Conservation (phyloP, 2,797 vertebrate species). For the Momotus momota region DNA sequence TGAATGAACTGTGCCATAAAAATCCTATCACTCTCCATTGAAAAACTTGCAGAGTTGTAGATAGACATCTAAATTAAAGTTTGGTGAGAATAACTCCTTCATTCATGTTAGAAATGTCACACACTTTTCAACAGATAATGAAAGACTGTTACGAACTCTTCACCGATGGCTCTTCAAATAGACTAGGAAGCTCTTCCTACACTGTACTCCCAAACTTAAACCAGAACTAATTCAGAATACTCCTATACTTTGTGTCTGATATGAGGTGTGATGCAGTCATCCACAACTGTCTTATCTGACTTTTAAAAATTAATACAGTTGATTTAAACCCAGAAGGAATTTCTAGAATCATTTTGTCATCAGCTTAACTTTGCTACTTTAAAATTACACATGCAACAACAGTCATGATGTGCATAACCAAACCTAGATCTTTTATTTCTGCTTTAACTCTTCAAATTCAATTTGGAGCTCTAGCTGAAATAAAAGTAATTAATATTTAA, state of each 20-base stretch:
- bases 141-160: neutral
- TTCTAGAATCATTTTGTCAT: neutral
- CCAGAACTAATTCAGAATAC: neutral
- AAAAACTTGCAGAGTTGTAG: neutral
- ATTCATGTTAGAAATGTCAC: neutral
- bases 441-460: conserved; percentile 17
- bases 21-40: neutral
- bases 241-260: neutral
- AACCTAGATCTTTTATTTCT: neutral
- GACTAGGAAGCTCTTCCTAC: neutral
- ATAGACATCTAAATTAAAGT: neutral
- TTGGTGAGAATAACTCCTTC: neutral
- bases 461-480: neutral
- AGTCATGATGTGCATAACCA: neutral
- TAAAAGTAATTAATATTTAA: conserved; percentile 32
- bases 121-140: neutral
- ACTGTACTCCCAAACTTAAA: neutral
- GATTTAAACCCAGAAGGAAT: neutral
- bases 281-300: neutral
- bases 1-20: neutral
- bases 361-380: neutral
- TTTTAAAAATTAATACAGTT: neutral
- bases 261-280: neutral
- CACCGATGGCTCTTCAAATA: neutral
- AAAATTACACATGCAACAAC: neutral